Evolutionary conservation across 1,140 invertebrate genomes (phyloP).

Genomic region (Ooceraea biroi): DNA sequence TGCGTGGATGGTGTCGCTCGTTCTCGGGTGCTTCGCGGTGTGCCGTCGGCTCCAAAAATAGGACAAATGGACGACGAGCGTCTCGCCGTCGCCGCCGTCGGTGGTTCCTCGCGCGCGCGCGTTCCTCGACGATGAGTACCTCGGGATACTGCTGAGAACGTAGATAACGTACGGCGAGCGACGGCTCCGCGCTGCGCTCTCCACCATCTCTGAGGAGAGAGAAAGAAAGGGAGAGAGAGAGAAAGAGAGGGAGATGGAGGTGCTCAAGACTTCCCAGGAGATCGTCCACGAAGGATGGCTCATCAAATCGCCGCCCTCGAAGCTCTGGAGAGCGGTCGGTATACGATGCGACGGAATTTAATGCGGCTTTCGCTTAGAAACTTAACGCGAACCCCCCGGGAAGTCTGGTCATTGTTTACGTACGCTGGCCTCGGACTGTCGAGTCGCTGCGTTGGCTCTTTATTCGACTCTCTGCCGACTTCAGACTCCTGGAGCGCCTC

Average conservation of each 20-base stretch:
- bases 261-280: constrained; percentile 86
- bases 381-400: too few relatives aligned
- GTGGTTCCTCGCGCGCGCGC: constrained; percentile 60
- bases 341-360: constrained; percentile 13
- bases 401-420: constrained; percentile 61
- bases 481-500: background rate
- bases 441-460: background rate
- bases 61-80: constrained; percentile 72
- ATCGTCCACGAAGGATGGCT: constrained; percentile 95
- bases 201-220: background rate
- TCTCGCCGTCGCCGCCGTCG: constrained; percentile 63
- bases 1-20: constrained; percentile 34
- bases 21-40: constrained; percentile 23
- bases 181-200: background rate
- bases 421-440: constrained; percentile 27
- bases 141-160: constrained; percentile 46
- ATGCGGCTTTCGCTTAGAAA: too few relatives aligned
- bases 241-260: constrained; percentile 71
- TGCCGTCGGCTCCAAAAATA: constrained; percentile 72
- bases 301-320: constrained; percentile 96
- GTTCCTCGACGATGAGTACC: constrained; percentile 44
- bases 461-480: too few relatives aligned
- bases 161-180: background rate
- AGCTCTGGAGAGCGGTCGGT: constrained; percentile 96
- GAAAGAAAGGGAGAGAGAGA: background rate